A percentile compares a stretch with the other conserved stretches of the same genome.
These are phyloP conservation scores for Notechis scutatus DNA, from an alignment of 2,113 vertebrate genomes.

Conservation along the genomic window DNA sequence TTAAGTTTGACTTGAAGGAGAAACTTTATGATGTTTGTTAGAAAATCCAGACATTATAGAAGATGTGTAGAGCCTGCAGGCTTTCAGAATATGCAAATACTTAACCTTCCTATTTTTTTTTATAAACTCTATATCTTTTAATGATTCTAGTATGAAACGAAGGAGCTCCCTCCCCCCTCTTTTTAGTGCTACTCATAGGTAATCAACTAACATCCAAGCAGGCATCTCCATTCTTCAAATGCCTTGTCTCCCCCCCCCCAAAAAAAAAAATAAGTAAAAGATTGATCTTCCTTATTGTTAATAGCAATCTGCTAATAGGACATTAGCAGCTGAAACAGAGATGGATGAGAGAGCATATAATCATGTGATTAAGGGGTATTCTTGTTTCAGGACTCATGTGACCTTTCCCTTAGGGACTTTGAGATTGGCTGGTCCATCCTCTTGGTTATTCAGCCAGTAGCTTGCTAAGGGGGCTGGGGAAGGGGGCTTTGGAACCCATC, in stretches of 20 bases:
- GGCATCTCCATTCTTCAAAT: not conserved
- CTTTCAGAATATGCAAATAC: not conserved
- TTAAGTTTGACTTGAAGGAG: not conserved
- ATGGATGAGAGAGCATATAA: not conserved
- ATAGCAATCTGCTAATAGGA: not conserved
- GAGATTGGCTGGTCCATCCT: not conserved
- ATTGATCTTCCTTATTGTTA: not conserved
- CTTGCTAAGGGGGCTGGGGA: fast-evolving
- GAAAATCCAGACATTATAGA: not conserved
- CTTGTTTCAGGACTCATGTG: not conserved
- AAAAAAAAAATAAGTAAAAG: not conserved
- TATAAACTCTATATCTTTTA: not conserved
- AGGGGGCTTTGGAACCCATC: not conserved
- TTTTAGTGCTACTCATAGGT: not conserved
- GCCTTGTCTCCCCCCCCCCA: not conserved
- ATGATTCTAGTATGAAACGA: not conserved
- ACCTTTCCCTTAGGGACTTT: not conserved
- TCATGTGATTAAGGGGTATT: not conserved
- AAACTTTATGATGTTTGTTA: not conserved
- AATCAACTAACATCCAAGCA: not conserved
- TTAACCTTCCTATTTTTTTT: not conserved
- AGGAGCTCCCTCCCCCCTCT: no score
- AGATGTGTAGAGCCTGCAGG: not conserved
- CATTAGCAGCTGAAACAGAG: not conserved
- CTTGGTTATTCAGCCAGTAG: not conserved